Evolutionary conservation across 2,888 invertebrate genomes (phyloP), one percentile per base, ranked within the genome.

Genomic region (Oxycera nigricornis): DNA sequence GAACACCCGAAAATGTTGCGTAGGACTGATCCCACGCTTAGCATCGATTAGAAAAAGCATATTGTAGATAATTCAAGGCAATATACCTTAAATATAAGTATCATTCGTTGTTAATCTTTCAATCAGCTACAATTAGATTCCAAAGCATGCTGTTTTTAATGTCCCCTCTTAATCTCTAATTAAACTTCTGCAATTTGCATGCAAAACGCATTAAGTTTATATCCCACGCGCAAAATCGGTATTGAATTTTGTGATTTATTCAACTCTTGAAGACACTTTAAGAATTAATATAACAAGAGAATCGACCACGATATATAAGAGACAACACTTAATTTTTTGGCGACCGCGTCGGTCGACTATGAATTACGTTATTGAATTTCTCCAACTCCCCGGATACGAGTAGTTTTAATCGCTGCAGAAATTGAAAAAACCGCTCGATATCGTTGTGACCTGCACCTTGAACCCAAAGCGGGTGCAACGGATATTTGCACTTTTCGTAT

Each of bases 381-480:
- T 67, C 81, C 88, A 96, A 87, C 86, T 96, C 96, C 78, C 94
- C 93, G 78, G 93, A 92, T 81, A 98, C 94, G 87, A 98, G 98
- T 86, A 94, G 94, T 87, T 96, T 95, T 87, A 98, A 92, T 85
- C 98, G 92, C 84, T 98, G 97, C 84, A 98, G 89, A 86, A 98
- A 99, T 86, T 97, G 96, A 82, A 94, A 94, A 88, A 96, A 98
- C 77, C 97, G 88, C 87, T 99, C 98, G 74, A 98, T 96, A 85
- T 98, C 98, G 86, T 98, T 98, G 87, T 98, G 98, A 17, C 98
- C 98, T 74, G 97, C 98, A 72, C 97, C 98, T 92, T 97, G 30
- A 76, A 78, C 67, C 98, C 98, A 99, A 78, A 98, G 89, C n/a
- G 98, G 98, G 85, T 98, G 97, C 30, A 99, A 97, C 74, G 97